Base-by-base conservation (phyloP, 2,888 invertebrate genomes). In the Ochropacha duplaris region DNA sequence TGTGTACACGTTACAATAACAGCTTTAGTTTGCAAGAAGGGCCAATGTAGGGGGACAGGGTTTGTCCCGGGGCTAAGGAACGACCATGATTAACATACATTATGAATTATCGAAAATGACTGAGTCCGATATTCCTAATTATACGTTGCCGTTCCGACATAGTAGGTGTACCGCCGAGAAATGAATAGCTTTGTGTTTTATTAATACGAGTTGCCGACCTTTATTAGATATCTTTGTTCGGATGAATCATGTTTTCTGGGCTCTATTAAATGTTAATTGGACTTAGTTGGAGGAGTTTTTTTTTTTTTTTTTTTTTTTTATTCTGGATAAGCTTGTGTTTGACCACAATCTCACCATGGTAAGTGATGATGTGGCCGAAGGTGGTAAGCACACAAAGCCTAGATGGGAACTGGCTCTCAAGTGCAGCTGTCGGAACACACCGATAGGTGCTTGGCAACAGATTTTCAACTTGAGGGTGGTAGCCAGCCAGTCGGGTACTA, bases 81-180 rank as follows among this genome's bases (percentile, higher is more conserved):
- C 83, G 86, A 77, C 89, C 89, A 87, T 91, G 90, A 92, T 92
- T 92, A 92, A 86, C 90, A 88, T 91, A 86, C 89, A 91, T 92
- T 92, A 90, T 87, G 88, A 89, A 90, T 90, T 91, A 92, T 90
- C 88, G 83, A 83, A 90, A 92, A 90, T 87, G 86, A 84, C 86
- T 90, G 83, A 81, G 78, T 82, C 79, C 81, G 81, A 86, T 86
- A 82, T 74, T 78, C 85, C 82, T 91, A 91, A 92, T 92, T 90
- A 88, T 85, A 86, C 67, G 88, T 85, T 87, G 69, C 79, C 73
- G 69, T 69, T 34, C 39, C 57, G 36, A 56, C 56, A 54, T 55
- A 49, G 52, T 49, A 54, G 56, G 39, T 49, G 68, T 68, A 67
- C 68, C 72, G 65, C 57, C 65, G 55, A 57, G 81, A 90, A 90